These are phyloP conservation scores for Paedocypris sp. DNA, from an alignment of 2,113 vertebrate genomes.

Conservation along the genomic window DNA sequence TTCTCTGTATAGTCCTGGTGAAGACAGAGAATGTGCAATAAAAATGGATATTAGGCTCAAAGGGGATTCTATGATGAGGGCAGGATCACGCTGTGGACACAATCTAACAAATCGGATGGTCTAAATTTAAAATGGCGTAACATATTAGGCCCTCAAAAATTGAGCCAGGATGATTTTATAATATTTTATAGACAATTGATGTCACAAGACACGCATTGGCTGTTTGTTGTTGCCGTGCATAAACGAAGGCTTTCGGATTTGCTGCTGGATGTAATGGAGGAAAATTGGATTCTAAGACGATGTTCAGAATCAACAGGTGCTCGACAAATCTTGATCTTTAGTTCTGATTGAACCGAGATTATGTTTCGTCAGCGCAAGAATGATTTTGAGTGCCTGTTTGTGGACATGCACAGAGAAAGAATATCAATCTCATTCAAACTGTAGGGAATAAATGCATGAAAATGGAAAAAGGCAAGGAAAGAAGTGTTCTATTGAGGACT, in stretches of 20 bases:
- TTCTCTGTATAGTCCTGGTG: background rate
- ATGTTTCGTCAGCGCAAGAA: background rate
- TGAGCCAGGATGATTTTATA: background rate
- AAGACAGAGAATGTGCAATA: background rate
- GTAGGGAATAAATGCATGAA: background rate
- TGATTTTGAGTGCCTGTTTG: slow-evolving; percentile 15
- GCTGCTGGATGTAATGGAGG: background rate
- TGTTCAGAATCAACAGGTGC: slow-evolving; percentile 21
- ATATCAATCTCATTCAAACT: slow-evolving; percentile 13
- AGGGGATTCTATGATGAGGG: slow-evolving; percentile 3
- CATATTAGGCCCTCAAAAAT: background rate
- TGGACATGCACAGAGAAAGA: background rate
- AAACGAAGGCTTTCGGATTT: background rate
- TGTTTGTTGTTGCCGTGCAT: background rate
- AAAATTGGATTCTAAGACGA: slow-evolving; percentile 18
- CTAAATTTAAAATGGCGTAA: background rate
- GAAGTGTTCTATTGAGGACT: background rate
- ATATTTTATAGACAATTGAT: background rate
- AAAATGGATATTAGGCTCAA: slow-evolving; percentile 11
- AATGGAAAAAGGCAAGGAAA: background rate
- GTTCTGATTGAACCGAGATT: background rate
- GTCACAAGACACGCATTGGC: background rate
- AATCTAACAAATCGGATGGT: background rate
- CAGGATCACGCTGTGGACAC: background rate
- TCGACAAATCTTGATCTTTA: background rate